These are phyloP conservation scores for Dinoponera quadriceps DNA, from an alignment of 1,140 invertebrate genomes.

Conservation along the genomic window DNA sequence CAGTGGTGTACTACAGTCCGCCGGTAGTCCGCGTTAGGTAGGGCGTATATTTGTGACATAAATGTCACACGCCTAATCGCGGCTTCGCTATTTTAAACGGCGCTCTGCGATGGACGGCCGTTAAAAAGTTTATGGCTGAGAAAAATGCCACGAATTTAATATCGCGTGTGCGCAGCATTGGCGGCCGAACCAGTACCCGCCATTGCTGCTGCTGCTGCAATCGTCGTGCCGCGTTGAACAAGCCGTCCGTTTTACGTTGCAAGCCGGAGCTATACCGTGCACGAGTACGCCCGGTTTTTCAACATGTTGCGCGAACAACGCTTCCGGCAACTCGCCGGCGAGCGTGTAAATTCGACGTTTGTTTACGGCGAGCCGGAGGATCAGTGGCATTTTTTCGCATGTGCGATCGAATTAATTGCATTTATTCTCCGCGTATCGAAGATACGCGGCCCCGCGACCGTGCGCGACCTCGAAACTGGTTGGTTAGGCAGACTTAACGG, in stretches of 20 bases:
- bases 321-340: not conserved
- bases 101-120: not conserved
- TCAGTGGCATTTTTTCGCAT: not conserved
- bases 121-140: slow-evolving; percentile 9
- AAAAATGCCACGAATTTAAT: slow-evolving; percentile 43
- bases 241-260: not conserved
- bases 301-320: not conserved
- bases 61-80: slow-evolving; percentile 62
- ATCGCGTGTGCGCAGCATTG: not conserved
- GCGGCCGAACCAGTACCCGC: not conserved
- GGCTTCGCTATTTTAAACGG: not conserved
- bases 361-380: not conserved
- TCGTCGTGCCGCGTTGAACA: slow-evolving; percentile 10
- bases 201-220: not conserved
- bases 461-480: slow-evolving; percentile 58
- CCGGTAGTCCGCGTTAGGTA: not conserved
- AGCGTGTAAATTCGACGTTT: slow-evolving; percentile 13
- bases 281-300: not conserved
- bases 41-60: slow-evolving; percentile 18
- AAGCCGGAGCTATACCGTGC: not conserved
- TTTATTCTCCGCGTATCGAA: slow-evolving; percentile 11
- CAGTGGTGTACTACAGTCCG: not conserved
- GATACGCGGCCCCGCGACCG: slow-evolving; percentile 23
- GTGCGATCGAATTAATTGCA: slow-evolving; percentile 62
- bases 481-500: slow-evolving; percentile 60